phyloP scores from a whole-genome alignment of 1,140 invertebrate species.

The Trachymyrmex cornetzi region DNA sequence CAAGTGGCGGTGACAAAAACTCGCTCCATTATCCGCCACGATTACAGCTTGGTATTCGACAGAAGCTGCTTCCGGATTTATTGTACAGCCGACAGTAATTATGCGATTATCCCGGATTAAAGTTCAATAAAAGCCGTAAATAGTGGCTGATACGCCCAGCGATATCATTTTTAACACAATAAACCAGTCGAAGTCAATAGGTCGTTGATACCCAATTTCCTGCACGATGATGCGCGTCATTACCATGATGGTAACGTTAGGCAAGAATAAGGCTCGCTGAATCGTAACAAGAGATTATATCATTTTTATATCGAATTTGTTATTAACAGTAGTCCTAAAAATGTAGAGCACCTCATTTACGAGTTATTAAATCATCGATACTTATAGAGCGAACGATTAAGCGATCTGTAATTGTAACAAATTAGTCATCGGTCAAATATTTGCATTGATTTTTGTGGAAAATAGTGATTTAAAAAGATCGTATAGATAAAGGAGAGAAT shows the following conservation, averaged over 20 bases:
- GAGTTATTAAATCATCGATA: background rate
- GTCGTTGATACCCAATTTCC: constrained; percentile 21
- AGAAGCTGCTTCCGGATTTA: constrained; percentile 49
- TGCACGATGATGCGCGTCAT: constrained; percentile 15
- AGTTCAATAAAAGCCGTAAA: constrained; percentile 48
- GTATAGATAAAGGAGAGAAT: background rate
- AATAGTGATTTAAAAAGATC: background rate
- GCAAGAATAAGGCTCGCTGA: constrained; percentile 2
- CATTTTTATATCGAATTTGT: background rate
- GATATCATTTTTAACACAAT: constrained; percentile 45
- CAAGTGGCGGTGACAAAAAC: constrained; percentile 50
- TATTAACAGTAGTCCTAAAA: constrained; percentile 8
- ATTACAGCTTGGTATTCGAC: constrained; percentile 46
- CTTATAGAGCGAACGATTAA: background rate
- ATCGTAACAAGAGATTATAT: background rate
- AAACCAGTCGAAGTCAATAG: constrained; percentile 31
- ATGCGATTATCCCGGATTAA: constrained; percentile 59
- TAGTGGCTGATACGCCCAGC: constrained; percentile 13
- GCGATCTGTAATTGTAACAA: constrained; percentile 31
- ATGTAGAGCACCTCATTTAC: constrained; percentile 17
- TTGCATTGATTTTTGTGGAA: background rate
- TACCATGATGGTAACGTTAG: constrained; percentile 26
- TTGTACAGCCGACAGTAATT: constrained; percentile 29
- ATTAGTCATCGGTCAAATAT: background rate
- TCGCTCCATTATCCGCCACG: constrained; percentile 51